Base-by-base conservation (phyloP, 2,113 vertebrate species). In the Tetrax tetrax region DNA sequence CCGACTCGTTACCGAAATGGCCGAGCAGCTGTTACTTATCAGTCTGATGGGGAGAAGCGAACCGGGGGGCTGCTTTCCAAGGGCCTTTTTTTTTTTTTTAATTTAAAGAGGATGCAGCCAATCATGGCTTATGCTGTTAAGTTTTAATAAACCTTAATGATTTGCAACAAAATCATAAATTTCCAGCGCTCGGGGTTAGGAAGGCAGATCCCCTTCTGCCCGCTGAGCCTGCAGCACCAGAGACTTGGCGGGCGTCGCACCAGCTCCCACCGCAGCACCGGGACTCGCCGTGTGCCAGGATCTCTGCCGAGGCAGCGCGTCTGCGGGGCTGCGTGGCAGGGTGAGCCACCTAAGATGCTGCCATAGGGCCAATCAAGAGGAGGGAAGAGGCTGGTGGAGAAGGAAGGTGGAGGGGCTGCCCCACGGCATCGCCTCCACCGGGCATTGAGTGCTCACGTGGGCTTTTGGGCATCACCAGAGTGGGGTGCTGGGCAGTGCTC, bases 1-100 rank as follows among this genome's bases (percentile, higher is more conserved):
- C 93, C 1, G 53, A 95, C 85, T 94, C 90, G 85, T 97, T 96
- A 95, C 93, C 6, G 78, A 95, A 97, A 96, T 91, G 95, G 92
- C 87, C 9, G 43, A 94, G 96, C 96, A 96, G 97, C 96, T 97
- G 96, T 96, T 97, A 93, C 95, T 96, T 90, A 97, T 96, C 96
- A 96, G 89, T 88, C 65, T 72, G 95, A 96, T 87, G 91, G 90
- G 96, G 84, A 96, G 93, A 96, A 92, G 81, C 76, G 0, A 87
- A 92, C 89, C 15, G 13, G 57, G 94, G 92, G 95, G 83, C 94
- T 94, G 89, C 90, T 96, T 97, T 96, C 94, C 96, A 94, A 95
- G 63, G 83, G 57, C 28, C 70, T 38, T 57, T 64, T 77, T 77
- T 75, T 75, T 66, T 75, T 76, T 70, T n/a, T 41, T 50, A 65